phyloP scores from a whole-genome alignment of 1,140 invertebrate genomes.

The Atta cephalotes region DNA sequence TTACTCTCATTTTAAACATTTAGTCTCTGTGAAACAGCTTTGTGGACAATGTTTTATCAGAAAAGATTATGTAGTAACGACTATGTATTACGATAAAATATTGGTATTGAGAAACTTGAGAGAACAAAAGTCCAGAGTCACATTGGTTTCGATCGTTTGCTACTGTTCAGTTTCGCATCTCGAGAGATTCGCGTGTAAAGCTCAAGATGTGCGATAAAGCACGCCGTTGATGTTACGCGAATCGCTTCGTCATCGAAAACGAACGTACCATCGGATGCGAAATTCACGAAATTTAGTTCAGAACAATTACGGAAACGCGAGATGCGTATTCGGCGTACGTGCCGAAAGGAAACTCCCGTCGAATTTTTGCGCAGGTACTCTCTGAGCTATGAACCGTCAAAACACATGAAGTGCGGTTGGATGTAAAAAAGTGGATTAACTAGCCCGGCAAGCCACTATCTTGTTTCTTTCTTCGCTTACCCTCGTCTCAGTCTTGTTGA shows the following conservation, averaged over 20 bases:
- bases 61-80: slow-evolving; percentile 20
- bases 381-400: not conserved
- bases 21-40: not conserved
- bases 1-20: not conserved
- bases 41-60: slow-evolving; percentile 28
- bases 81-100: slow-evolving; percentile 41
- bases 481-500: slow-evolving; percentile 62
- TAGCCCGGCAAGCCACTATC: slow-evolving; percentile 60
- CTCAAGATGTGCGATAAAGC: slow-evolving; percentile 59
- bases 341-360: not conserved
- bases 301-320: not conserved
- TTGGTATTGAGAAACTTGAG: slow-evolving; percentile 3
- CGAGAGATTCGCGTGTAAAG: slow-evolving; percentile 20
- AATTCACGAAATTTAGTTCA: slow-evolving; percentile 1
- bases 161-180: slow-evolving; percentile 31
- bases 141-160: slow-evolving; percentile 48
- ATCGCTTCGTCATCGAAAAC: slow-evolving; percentile 55
- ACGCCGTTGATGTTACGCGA: slow-evolving; percentile 36
- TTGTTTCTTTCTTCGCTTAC: slow-evolving; percentile 66
- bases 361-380: not conserved
- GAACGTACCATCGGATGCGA: slow-evolving; percentile 1
- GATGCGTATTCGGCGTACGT: not conserved
- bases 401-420: slow-evolving; percentile 25
- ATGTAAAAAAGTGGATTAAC: slow-evolving; percentile 73
- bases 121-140: slow-evolving; percentile 37